Evolutionary conservation across 2,888 invertebrate genomes (phyloP).

Genomic region (Drosophila diplacantha): DNA sequence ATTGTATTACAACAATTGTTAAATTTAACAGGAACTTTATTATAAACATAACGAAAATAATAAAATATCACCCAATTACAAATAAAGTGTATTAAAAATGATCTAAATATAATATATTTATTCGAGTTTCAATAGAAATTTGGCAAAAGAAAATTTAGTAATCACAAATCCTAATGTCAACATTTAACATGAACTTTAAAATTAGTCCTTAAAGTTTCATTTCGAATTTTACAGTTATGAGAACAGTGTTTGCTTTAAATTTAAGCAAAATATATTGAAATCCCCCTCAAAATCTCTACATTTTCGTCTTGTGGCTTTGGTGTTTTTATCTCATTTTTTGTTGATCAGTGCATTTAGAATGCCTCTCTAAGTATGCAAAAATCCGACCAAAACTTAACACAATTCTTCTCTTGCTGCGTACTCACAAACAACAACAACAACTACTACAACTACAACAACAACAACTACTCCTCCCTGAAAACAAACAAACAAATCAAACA

Average conservation of each 20-base stretch:
- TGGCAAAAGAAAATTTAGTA: too few species aligned
- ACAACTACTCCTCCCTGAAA: constrained; percentile 24
- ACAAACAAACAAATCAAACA: constrained; percentile 6
- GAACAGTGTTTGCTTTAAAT: too few species aligned
- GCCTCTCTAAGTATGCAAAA: constrained; percentile 32
- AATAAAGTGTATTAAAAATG: neutral
- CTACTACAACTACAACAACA: constrained; percentile 17
- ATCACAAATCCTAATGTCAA: neutral
- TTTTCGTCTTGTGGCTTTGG: neutral
- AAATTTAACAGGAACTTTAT: neutral
- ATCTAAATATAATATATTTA: neutral
- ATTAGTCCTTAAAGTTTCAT: neutral
- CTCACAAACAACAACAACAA: constrained; percentile 52
- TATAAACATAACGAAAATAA: neutral
- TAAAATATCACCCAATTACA: too few species aligned
- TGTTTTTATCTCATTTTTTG: neutral
- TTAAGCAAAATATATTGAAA: neutral
- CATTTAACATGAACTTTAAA: neutral
- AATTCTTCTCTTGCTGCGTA: constrained; percentile 69
- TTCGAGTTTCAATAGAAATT: too few species aligned
- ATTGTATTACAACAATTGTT: too few species aligned
- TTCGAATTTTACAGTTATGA: neutral
- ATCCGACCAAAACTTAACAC: constrained; percentile 49
- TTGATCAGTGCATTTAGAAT: constrained; percentile 17
- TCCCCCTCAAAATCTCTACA: neutral